A percentile compares a stretch with the other conserved stretches of the same genome.
Conservation (phyloP, 2,797 vertebrate species). For the Eulemur coronatus region DNA sequence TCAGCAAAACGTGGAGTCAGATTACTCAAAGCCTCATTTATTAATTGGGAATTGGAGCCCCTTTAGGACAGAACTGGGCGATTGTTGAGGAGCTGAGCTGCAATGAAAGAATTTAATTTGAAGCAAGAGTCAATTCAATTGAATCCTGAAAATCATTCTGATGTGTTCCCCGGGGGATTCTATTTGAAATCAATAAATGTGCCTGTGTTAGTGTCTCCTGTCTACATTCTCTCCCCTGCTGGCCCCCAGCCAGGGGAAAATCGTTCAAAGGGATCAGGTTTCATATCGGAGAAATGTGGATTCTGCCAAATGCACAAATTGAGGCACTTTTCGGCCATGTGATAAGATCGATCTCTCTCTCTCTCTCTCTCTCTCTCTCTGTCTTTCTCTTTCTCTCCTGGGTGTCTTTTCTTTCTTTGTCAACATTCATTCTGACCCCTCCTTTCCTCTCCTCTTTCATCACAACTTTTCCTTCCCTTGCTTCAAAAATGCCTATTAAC, state of each 20-base stretch:
- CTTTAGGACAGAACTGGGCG: constrained; percentile 36
- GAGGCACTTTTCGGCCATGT: not conserved
- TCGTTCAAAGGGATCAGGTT: constrained; percentile 46
- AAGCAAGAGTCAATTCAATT: constrained; percentile 63
- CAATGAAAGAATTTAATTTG: constrained; percentile 72
- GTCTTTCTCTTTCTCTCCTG: rapidly evolving
- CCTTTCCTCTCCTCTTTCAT: not conserved
- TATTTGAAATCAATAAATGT: constrained; percentile 54
- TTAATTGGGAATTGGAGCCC: constrained; percentile 42
- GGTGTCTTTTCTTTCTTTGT: not conserved
- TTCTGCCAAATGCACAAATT: constrained; percentile 21
- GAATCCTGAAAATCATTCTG: constrained; percentile 64
- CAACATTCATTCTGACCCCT: not conserved
- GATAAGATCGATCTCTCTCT: not conserved
- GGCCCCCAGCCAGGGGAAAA: not conserved
- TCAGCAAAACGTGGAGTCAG: not conserved
- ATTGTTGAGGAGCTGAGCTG: not conserved
- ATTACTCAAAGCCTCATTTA: constrained; percentile 13
- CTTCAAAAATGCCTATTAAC: constrained; percentile 63
- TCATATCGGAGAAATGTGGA: constrained; percentile 53
- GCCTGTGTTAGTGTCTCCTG: not conserved
- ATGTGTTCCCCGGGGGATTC: constrained; percentile 56
- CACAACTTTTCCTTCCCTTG: not conserved
- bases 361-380: rapidly evolving
- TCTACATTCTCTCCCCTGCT: constrained; percentile 11